Percentiles rank a stretch among this genome's conserved stretches.
phyloP scores from a whole-genome alignment of 1,140 invertebrate species.

The Drosophila murphyi region DNA sequence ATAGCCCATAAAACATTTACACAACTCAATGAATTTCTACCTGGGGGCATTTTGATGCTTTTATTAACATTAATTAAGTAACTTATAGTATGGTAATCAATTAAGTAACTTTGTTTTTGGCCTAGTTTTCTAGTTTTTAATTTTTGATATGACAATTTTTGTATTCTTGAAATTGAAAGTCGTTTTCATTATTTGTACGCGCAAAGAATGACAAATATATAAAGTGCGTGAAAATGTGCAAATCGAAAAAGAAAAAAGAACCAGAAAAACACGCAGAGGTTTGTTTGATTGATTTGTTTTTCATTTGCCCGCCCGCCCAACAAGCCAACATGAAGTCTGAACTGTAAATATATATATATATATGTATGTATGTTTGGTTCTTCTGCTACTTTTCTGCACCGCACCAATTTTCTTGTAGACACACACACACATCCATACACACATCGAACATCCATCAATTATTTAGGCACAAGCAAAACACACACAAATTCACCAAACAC shows the following conservation, averaged over 20 bases:
- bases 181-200: constrained; percentile 1
- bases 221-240: constrained; percentile 15
- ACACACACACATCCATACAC: neutral
- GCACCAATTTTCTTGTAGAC: neutral
- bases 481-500: constrained; percentile 7
- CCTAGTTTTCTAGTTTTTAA: constrained; percentile 25
- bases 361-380: constrained; percentile 7
- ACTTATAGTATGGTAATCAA: constrained; percentile 11
- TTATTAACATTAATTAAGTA: constrained; percentile 29
- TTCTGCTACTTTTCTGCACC: constrained; percentile 16
- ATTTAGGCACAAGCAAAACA: constrained; percentile 16
- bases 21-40: constrained; percentile 23
- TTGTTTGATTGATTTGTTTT: constrained; percentile 1
- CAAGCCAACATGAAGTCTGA: neutral
- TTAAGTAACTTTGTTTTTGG: constrained; percentile 23
- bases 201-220: constrained; percentile 29
- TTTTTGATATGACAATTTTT: constrained; percentile 36
- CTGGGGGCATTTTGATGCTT: constrained; percentile 30
- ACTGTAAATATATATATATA: neutral
- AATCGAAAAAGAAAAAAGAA: no score
- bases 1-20: constrained; percentile 8
- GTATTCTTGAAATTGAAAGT: constrained; percentile 18
- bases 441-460: constrained; percentile 3
- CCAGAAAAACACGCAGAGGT: constrained; percentile 14
- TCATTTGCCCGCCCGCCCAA: neutral